Conservation (phyloP, 2,113 vertebrate species). For the Campylorhamphus procurvoides region DNA sequence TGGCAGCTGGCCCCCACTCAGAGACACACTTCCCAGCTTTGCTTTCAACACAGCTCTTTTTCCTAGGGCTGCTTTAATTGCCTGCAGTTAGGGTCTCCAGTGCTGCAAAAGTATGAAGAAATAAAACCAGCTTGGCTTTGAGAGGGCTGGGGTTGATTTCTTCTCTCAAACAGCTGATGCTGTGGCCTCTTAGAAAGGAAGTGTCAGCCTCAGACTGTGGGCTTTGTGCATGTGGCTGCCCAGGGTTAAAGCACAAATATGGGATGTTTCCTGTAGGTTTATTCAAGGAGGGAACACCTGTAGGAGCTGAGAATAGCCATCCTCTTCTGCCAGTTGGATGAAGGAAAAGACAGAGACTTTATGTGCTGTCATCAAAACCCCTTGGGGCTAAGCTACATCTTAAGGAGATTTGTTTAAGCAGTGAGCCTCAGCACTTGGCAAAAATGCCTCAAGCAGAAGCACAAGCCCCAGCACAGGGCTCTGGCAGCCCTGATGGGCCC, state of each 20-base stretch:
- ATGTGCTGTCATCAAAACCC: background rate
- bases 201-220: background rate
- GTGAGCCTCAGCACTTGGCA: background rate
- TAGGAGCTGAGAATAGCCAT: background rate
- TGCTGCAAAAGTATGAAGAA: background rate
- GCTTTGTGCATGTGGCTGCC: background rate
- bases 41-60: background rate
- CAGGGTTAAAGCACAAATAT: background rate
- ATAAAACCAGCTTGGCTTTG: background rate
- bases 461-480: background rate
- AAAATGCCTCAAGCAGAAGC: background rate
- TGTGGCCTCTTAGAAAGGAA: background rate
- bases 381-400: background rate
- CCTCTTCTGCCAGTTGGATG: background rate
- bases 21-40: background rate
- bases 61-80: slow-evolving; percentile 13
- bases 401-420: background rate
- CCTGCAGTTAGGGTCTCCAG: slow-evolving; percentile 11
- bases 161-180: background rate
- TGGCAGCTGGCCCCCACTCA: background rate
- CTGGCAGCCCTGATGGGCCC: background rate
- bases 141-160: background rate
- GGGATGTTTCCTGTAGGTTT: background rate
- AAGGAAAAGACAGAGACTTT: background rate
- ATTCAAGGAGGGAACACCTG: background rate